Percentiles rank a stretch among this genome's conserved stretches.
Conservation (phyloP, 2,888 invertebrate genomes). For the Odiellus spinosus region DNA sequence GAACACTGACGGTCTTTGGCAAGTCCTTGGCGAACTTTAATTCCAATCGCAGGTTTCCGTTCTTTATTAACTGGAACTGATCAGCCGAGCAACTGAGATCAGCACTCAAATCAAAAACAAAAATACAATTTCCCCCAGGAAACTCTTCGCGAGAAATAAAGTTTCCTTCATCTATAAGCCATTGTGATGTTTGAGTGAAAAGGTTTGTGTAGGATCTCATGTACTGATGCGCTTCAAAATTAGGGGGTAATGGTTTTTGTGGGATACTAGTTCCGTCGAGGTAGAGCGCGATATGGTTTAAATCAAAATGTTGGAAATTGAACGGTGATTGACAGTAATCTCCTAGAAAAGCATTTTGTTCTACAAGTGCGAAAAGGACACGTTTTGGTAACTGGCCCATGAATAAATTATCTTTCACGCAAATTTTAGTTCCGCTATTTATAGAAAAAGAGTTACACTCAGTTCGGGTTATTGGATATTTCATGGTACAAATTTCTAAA, state of each 20-base stretch:
- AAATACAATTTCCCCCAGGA: neutral
- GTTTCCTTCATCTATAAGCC: neutral
- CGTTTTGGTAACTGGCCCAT: slow-evolving; percentile 24
- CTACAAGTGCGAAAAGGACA: slow-evolving; percentile 23
- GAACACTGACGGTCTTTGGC: slow-evolving; percentile 18
- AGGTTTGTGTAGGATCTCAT: neutral
- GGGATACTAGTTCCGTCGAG: slow-evolving; percentile 1
- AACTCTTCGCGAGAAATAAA: slow-evolving; percentile 1
- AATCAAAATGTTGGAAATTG: neutral
- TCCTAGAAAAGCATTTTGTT: slow-evolving; percentile 19
- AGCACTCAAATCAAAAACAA: slow-evolving; percentile 6
- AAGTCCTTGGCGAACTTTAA: slow-evolving; percentile 17
- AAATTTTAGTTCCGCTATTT: slow-evolving; percentile 19
- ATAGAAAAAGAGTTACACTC: slow-evolving; percentile 20
- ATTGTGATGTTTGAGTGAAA: too few species aligned
- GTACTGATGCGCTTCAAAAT: neutral
- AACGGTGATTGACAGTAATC: slow-evolving; percentile 5
- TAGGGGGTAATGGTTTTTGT: neutral
- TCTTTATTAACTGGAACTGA: too few species aligned
- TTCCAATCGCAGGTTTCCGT: too few species aligned
- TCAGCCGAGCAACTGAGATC: slow-evolving; percentile 2
- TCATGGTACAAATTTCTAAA: slow-evolving; percentile 16
- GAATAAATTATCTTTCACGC: slow-evolving; percentile 25
- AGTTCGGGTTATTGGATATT: slow-evolving; percentile 17
- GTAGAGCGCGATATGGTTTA: neutral